Evolutionary conservation across 2,888 invertebrate genomes (phyloP), one percentile per base, ranked within the genome.

Genomic region (Xylophagus ater): DNA sequence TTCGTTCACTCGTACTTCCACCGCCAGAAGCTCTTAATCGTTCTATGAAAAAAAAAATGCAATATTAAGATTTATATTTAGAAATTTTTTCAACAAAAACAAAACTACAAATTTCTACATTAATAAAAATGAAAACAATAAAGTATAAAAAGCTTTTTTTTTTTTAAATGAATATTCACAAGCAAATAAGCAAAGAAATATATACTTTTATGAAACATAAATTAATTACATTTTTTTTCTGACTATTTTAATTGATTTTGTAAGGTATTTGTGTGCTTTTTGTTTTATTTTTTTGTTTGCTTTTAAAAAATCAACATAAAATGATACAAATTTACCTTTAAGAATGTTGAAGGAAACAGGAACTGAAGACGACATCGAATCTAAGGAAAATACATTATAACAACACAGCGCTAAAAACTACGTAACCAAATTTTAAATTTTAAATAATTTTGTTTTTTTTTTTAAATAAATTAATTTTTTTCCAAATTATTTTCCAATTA

Each of bases 341-440:
- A 83, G 76, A 71, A 82, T 81, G 79, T 81, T 81, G 79, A 80
- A 82, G 72, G 80, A 79, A 74, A 81, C 76, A 69, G 81, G 80
- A 70, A 76, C 76, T 68, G 81, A 80, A 72, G 80, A 77, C 70
- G 78, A 76, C 79, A 80, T 78, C 70, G 72, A 67, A 53, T 54
- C 54, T 54, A 52, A 45, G 48, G 48, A 47, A 45, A 45, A 43
- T 37, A 42, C 29, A 37, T 35, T 35, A 41, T 40, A 42, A 47
- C 39, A 44, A 41, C 36, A 34, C 34, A 39, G 39, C 44, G 41
- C 41, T 39, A 44, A 41, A 38, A 38, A 39, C 39, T 41, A 35
- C 38, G 38, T 30, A 38, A 34, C 44, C 41, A 44, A 41, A 40
- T 32, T 38, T 26, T 9, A 9, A 39, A 39, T 39, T 38, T 39